phyloP scores from a whole-genome alignment of 2,888 invertebrate species.

The Anarsia innoxiella region DNA sequence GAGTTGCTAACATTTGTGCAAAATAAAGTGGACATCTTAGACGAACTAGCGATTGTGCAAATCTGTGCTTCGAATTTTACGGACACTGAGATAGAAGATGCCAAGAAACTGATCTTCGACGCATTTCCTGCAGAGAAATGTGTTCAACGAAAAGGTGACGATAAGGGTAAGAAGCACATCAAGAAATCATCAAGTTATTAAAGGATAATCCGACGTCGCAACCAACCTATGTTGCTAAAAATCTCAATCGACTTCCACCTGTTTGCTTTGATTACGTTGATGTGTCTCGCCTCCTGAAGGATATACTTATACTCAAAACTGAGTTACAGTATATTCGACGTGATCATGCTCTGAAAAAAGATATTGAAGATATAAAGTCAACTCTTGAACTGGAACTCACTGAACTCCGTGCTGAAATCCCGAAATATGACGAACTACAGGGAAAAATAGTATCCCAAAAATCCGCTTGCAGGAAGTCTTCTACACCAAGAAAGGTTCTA shows the following conservation, averaged over 20 bases:
- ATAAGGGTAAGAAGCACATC: background rate
- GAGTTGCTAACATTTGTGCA: too few species aligned
- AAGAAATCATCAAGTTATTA: background rate
- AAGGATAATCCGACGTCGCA: background rate
- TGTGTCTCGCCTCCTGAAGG: background rate
- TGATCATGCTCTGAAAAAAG: background rate
- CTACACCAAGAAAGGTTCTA: background rate
- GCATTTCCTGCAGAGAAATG: background rate
- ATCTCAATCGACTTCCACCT: background rate
- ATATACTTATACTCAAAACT: background rate
- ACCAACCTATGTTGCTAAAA: background rate
- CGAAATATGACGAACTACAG: background rate
- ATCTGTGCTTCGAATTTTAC: background rate
- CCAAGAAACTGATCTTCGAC: background rate
- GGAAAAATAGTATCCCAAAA: background rate
- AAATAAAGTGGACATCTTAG: too few species aligned
- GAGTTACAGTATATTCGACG: background rate
- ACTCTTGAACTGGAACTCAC: too few species aligned
- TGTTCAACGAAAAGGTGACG: background rate
- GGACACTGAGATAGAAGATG: background rate
- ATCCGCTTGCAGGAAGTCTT: background rate
- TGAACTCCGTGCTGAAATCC: too few species aligned
- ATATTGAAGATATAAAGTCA: background rate
- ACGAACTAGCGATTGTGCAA: too few species aligned
- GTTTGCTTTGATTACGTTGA: background rate